These are phyloP conservation scores for Cygnus atratus DNA, from an alignment of 2,113 vertebrate species.

Conservation along the genomic window DNA sequence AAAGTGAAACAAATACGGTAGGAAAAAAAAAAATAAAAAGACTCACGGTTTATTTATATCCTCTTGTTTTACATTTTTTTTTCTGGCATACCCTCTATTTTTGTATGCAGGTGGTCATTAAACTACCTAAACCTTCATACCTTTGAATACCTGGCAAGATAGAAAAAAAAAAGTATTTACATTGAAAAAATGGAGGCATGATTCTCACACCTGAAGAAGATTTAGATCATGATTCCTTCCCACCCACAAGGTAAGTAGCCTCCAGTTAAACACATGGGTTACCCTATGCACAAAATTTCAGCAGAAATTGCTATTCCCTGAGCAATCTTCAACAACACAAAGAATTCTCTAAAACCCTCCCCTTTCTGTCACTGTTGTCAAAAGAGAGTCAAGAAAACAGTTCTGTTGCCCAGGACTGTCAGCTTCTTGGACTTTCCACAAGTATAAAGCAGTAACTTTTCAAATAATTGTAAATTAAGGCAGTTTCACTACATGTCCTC, in stretches of 20 bases:
- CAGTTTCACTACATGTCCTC: too few relatives aligned
- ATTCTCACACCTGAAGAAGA: background rate
- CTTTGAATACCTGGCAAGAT: background rate
- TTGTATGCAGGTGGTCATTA: background rate
- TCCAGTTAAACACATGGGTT: background rate
- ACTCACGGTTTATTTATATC: background rate
- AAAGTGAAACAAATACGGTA: background rate
- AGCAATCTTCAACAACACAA: background rate
- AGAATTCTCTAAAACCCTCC: background rate
- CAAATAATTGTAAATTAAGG: background rate
- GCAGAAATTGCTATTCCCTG: background rate
- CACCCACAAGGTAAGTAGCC: background rate
- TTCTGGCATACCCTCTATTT: background rate
- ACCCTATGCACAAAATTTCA: background rate
- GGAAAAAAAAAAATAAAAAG: background rate
- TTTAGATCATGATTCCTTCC: background rate
- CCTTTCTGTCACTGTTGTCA: background rate
- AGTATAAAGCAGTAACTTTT: background rate
- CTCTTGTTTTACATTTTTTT: background rate
- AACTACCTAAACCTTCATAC: background rate
- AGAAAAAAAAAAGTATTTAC: background rate
- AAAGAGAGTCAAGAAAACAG: background rate
- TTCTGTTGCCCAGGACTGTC: too few relatives aligned
- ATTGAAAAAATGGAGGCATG: background rate
- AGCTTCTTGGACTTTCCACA: too few relatives aligned